Percentiles rank a stretch among this genome's conserved stretches.
Conservation (phyloP, 2,797 vertebrate genomes). For the Trematomus bernacchii region DNA sequence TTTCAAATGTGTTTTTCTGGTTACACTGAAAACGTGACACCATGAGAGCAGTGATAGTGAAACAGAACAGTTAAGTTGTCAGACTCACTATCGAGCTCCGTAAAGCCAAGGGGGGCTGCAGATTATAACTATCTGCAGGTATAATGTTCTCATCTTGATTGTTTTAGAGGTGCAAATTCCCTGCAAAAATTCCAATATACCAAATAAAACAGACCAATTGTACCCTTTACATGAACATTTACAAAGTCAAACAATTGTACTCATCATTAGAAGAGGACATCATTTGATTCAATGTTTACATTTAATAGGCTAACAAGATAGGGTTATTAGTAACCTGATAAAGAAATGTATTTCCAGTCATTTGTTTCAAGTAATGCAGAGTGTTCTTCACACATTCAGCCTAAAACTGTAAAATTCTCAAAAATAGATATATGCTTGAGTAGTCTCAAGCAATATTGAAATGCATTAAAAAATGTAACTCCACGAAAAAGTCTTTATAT, state of each 20-base stretch:
- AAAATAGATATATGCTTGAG: constrained; percentile 9
- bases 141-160: neutral
- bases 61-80: neutral
- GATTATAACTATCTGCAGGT: neutral
- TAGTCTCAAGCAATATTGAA: constrained; percentile 36
- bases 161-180: neutral
- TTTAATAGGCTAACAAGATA: neutral
- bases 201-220: constrained; percentile 5
- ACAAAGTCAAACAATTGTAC: constrained; percentile 8
- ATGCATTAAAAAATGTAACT: constrained; percentile 35
- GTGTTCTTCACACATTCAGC: neutral
- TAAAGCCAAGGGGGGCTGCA: neutral
- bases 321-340: constrained; percentile 24
- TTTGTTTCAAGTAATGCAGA: constrained; percentile 7
- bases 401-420: constrained; percentile 16
- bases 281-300: constrained; percentile 9
- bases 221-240: neutral
- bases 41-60: neutral
- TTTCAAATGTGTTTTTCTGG: neutral
- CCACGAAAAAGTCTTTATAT: neutral
- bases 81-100: neutral
- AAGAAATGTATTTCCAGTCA: constrained; percentile 15
- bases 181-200: neutral
- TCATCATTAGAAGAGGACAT: constrained; percentile 17
- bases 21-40: too few species aligned